Conservation (phyloP, 2,113 vertebrate species). For the Danionella cerebrum region DNA sequence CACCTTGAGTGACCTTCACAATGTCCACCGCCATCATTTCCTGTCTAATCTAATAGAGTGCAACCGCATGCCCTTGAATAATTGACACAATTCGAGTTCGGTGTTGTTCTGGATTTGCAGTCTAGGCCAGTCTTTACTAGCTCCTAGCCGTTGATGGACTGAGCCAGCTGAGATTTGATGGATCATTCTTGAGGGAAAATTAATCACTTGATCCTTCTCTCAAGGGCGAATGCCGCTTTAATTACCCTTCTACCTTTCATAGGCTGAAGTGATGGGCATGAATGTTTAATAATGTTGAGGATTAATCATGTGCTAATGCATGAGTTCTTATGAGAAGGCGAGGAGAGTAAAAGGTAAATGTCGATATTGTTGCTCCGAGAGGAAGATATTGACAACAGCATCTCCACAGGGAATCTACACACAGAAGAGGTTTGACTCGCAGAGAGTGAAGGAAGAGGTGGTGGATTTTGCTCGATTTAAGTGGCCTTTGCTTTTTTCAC, state of each 20-base stretch:
- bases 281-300: constrained; percentile 20
- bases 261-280: constrained; percentile 18
- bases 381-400: constrained; percentile 5
- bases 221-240: constrained; percentile 7
- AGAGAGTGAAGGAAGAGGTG: constrained; percentile 94
- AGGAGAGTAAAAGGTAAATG: neutral
- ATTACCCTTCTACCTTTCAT: constrained; percentile 20
- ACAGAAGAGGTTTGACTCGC: constrained; percentile 83
- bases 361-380: neutral
- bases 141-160: neutral
- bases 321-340: constrained; percentile 6
- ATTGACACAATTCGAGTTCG: neutral
- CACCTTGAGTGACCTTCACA: constrained; percentile 1
- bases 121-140: neutral
- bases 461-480: constrained; percentile 96
- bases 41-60: neutral
- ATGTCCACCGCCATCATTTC: neutral
- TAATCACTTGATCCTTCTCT: constrained; percentile 9
- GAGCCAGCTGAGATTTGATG: constrained; percentile 2
- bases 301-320: constrained; percentile 21
- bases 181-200: constrained; percentile 2
- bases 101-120: neutral
- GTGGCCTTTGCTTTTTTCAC: constrained; percentile 96
- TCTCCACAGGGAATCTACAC: constrained; percentile 82
- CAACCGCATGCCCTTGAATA: neutral